These are phyloP conservation scores for Amblyopsis hoosieri DNA, from an alignment of 2,797 vertebrate species.

Conservation along the genomic window DNA sequence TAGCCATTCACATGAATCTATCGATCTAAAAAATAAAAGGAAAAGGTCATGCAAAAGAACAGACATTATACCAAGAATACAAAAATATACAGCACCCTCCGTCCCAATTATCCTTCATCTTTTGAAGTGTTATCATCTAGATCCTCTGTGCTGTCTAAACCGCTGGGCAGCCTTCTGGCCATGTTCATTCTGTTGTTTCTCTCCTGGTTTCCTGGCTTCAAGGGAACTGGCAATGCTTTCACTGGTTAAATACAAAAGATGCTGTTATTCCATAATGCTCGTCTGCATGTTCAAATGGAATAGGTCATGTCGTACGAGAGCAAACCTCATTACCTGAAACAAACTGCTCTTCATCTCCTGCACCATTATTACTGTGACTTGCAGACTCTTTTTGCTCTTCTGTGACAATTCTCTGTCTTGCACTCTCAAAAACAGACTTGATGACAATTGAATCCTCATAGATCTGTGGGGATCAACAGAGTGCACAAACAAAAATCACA, in stretches of 20 bases:
- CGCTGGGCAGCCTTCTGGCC: conserved; percentile 87
- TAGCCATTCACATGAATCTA: conserved; percentile 27
- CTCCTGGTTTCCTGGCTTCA: conserved; percentile 86
- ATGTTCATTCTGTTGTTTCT: conserved; percentile 83
- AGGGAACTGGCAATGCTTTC: conserved; percentile 80
- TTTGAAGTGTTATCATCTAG: conserved; percentile 85
- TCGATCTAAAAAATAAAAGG: conserved; percentile 39
- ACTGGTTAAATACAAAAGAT: conserved; percentile 64
- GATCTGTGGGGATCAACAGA: conserved; percentile 77
- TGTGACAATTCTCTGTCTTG: conserved; percentile 92
- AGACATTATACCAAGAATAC: conserved; percentile 35
- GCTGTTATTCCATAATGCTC: background rate
- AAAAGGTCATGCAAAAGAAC: conserved; percentile 36
- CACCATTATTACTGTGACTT: conserved; percentile 87
- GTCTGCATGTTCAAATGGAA: background rate
- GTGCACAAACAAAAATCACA: conserved; percentile 6
- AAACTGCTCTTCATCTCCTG: conserved; percentile 64
- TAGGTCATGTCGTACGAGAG: background rate
- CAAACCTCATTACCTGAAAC: conserved; percentile 26
- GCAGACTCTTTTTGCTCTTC: conserved; percentile 87
- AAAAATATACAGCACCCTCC: conserved; percentile 29
- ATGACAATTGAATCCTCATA: conserved; percentile 98
- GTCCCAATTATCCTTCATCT: conserved; percentile 63
- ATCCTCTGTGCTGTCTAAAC: conserved; percentile 90
- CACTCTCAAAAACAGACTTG: conserved; percentile 97